A percentile compares a stretch with the other conserved stretches of the same genome.
phyloP scores from a whole-genome alignment of 2,113 vertebrate genomes.

The Epinephelus cyanopodus region DNA sequence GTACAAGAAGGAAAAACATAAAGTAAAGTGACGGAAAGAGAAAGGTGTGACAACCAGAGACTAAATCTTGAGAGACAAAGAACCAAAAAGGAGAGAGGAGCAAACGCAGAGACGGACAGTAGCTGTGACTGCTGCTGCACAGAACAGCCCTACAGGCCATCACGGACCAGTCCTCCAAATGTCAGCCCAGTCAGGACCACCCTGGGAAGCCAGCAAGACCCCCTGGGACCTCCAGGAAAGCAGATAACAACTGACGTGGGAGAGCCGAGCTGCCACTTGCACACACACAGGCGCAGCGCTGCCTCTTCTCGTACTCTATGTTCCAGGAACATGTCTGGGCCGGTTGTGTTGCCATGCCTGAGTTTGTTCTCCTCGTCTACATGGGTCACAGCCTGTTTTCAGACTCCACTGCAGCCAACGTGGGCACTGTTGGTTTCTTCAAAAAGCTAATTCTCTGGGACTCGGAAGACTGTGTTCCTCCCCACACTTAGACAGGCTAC shows the following conservation, averaged over 20 bases:
- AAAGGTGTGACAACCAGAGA: constrained; percentile 63
- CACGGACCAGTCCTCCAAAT: constrained; percentile 75
- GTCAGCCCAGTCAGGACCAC: constrained; percentile 74
- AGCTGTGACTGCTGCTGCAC: constrained; percentile 62
- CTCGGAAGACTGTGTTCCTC: constrained; percentile 36
- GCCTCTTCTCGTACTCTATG: constrained; percentile 23
- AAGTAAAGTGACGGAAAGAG: constrained; percentile 49
- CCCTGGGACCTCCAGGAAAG: constrained; percentile 66
- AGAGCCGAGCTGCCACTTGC: constrained; percentile 46
- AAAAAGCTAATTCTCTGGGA: constrained; percentile 25
- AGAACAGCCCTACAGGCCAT: constrained; percentile 63
- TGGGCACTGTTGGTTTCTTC: neutral
- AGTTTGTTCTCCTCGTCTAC: constrained; percentile 25
- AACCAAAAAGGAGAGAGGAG: constrained; percentile 16
- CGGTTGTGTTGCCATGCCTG: constrained; percentile 30
- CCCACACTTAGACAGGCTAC: constrained; percentile 22
- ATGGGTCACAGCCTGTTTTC: constrained; percentile 33
- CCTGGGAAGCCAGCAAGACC: constrained; percentile 59
- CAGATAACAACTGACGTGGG: constrained; percentile 69
- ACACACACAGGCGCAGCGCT: constrained; percentile 6
- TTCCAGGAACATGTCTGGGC: constrained; percentile 40
- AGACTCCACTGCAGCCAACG: constrained; percentile 12
- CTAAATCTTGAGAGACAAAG: constrained; percentile 66
- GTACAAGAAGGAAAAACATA: constrained; percentile 12
- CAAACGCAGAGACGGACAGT: constrained; percentile 39